Evolutionary conservation across 2,113 vertebrate genomes (phyloP).

Genomic region (Silurus asotus): DNA sequence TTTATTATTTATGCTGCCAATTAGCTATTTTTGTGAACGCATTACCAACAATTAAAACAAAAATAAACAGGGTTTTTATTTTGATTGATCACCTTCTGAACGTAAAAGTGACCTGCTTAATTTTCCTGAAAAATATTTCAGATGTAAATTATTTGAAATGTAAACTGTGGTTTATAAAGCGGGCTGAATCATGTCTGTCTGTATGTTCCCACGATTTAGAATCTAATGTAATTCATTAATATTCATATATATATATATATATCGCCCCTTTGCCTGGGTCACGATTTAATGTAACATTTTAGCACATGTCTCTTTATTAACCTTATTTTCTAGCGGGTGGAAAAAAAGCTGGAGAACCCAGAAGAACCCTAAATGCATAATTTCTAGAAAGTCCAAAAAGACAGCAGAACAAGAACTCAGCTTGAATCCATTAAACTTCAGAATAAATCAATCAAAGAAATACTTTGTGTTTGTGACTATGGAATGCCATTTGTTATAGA

Average conservation of each 20-base stretch:
- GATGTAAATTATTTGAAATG: too few relatives aligned
- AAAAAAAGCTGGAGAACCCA: too few relatives aligned
- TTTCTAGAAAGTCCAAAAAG: too few relatives aligned
- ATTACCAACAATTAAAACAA: neutral
- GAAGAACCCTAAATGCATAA: too few relatives aligned
- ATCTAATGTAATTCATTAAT: neutral
- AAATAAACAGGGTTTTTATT: neutral
- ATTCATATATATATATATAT: neutral
- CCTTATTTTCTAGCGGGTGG: neutral
- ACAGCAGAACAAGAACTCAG: neutral
- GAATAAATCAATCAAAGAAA: neutral
- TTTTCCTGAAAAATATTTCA: neutral
- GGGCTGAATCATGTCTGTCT: neutral
- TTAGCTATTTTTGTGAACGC: neutral
- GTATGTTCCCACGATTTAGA: neutral
- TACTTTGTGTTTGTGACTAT: neutral
- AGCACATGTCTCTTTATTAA: neutral
- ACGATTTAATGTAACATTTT: too few relatives aligned
- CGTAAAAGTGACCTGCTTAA: neutral
- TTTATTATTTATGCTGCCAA: neutral
- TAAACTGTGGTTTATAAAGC: neutral
- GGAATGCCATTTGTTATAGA: neutral
- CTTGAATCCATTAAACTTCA: neutral
- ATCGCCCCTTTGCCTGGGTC: too few relatives aligned
- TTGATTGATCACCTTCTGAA: neutral